Evolutionary conservation across 2,888 invertebrate species (phyloP).

Genomic region (Dicyrtoma fusca): DNA sequence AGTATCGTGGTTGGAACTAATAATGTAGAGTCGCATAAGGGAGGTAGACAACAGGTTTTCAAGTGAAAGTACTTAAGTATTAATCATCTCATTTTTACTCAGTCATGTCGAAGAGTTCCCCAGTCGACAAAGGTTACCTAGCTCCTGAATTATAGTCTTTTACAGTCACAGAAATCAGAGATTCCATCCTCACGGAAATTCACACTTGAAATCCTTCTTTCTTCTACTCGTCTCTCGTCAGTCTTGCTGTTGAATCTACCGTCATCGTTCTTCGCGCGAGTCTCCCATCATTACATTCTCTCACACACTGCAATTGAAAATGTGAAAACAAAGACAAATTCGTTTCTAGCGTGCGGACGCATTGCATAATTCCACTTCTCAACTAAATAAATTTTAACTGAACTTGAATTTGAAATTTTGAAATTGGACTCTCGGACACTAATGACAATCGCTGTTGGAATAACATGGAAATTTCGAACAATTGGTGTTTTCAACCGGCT

Average conservation of each 20-base stretch:
- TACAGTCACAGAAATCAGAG: neutral
- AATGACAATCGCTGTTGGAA: neutral
- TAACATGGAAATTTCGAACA: slow-evolving; percentile 2
- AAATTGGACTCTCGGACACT: too few relatives aligned
- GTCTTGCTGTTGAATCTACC: neutral
- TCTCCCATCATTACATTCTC: neutral
- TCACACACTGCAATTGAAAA: neutral
- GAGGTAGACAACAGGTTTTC: slow-evolving; percentile 35
- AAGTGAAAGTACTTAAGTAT: slow-evolving; percentile 39
- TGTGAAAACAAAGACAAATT: too few relatives aligned
- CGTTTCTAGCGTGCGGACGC: too few relatives aligned
- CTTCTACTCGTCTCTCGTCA: neutral
- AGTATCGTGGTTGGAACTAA: slow-evolving; percentile 11
- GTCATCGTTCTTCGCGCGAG: neutral
- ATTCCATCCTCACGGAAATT: slow-evolving; percentile 20
- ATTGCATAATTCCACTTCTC: too few relatives aligned
- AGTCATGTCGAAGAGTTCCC: slow-evolving; percentile 27
- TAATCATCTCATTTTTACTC: slow-evolving; percentile 34
- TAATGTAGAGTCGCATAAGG: slow-evolving; percentile 13
- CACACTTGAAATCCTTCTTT: slow-evolving; percentile 2
- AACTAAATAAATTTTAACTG: neutral
- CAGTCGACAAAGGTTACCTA: slow-evolving; percentile 30
- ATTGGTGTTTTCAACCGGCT: neutral
- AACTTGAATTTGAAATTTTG: neutral
- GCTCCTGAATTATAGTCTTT: slow-evolving; percentile 16